Base-by-base conservation (phyloP, 1,140 invertebrate genomes). In the Asbolus verrucosus region DNA sequence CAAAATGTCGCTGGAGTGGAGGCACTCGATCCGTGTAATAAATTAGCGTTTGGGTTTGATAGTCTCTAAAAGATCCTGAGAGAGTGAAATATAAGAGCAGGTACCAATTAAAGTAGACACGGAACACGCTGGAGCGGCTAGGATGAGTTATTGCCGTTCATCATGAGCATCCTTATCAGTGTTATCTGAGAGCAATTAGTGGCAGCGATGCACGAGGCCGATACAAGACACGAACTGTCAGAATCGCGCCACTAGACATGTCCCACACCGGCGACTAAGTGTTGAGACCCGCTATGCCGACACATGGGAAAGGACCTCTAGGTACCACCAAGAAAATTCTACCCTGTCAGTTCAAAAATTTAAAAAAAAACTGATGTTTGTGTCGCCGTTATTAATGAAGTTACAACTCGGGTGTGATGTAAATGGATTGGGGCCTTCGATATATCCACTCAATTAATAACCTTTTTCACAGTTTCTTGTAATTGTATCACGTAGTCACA, bases 111-210 rank as follows among this genome's bases (percentile, higher is more conserved):
- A 74, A 67, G 63, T 50, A 65, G 70, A 74, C 66, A 74, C 62
- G 43, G 72, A 69, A 71, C 69, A 72, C 60, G 65, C 60, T 54
- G 61, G 39, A 66, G 62, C 67, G 41, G 66, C 33, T 72, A 43
- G 67, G 63, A 70, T 73, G 71, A 73, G 41, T 67, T 70, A 73
- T 68, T 31, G 68, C 43, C 36, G 63, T 73, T 75, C 74, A 72
- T 75, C 69, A 75, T 70, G 65, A 67, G 46, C 50, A 36, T 54
- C 59, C 50, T 75, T 75, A 75, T 75, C 74, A 69, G 67, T 75
- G 74, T 75, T 75, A 75, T 75, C 74, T 73, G 41, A 62, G 61
- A 59, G 69, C 74, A 75, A 75, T 75, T 75, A 75, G 74, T 73
- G 74, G 69, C 66, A 38, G 54, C 62, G 74, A 75, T 75, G 72